Evolutionary conservation across 2,888 invertebrate genomes (phyloP), one percentile per base, ranked within the genome.

Genomic region (Lasius platythorax): DNA sequence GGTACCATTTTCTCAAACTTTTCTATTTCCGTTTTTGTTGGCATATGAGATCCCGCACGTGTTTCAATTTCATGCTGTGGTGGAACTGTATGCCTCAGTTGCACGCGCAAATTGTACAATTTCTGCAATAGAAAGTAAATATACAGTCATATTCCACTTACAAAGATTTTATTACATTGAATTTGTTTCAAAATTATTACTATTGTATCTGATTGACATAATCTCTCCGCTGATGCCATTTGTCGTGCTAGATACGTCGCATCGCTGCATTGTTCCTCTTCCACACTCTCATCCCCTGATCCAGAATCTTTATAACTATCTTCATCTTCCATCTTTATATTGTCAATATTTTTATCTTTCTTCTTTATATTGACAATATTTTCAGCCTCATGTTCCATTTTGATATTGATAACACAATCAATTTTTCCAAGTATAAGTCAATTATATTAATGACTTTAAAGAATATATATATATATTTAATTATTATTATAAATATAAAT

Each of bases 31-130:
- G 67, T 12, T 0, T 8, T 56, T 0, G 89, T 86, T 5, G 88
- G 90, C 15, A 76, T 56, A 11, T 87, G 91, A 40, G 91, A 89
- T 4, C 93, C 93, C 1, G 92, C 89, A 23, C 85, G 67, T 28
- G 67, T 75, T 68, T 93, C 93, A 15, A 93, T 75, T 18, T 84
- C 11, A 74, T 93, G 93, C 53, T 93, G 93, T 0, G 91, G 93
- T 75, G 85, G 87, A n/a, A 91, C 88, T 23, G 85, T 37, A 23
- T 91, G 90, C 9, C 9, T 72, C 63, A 93, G 75, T 1, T 79
- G 15, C 61, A 93, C 67, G 0, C 43, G 0, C 37, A 93, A 78
- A 0, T 9, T 28, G 23, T 40, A 33, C 12, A 93, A 75, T 67
- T 40, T n/a, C 93, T 93, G 67, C 2, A 84, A 67, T 33, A 37